Evolutionary conservation across 2,888 invertebrate genomes (phyloP).

Genomic region (Scotopteryx bipunctaria): DNA sequence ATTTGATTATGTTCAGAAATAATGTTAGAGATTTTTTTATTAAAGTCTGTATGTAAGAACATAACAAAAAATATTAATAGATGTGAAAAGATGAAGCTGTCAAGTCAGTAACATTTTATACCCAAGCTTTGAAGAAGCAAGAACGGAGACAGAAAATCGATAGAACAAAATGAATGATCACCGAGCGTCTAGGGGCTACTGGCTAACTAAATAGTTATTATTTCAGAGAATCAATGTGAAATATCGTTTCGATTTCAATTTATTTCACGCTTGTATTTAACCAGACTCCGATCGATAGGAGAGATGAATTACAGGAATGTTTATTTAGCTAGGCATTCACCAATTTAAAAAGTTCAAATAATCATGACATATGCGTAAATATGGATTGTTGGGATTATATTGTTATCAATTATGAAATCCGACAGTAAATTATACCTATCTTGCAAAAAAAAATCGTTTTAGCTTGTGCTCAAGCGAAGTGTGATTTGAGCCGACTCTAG

Average conservation of each 20-base stretch:
- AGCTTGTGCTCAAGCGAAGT: conserved; percentile 2
- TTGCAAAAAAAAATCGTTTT: too few species aligned
- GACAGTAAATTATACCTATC: conserved; percentile 1
- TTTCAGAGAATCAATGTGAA: conserved; percentile 29
- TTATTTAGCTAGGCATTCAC: conserved; percentile 16
- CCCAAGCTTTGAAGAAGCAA: too few species aligned
- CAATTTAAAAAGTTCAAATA: conserved; percentile 16
- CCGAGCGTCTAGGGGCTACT: conserved; percentile 16
- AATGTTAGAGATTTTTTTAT: background rate
- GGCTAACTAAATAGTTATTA: conserved; percentile 27
- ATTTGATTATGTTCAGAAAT: background rate
- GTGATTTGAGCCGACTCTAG: conserved; percentile 14
- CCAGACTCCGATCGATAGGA: conserved; percentile 24
- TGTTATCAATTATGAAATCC: background rate
- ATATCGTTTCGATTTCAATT: conserved; percentile 29
- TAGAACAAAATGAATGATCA: conserved; percentile 19
- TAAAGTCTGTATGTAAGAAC: too few species aligned
- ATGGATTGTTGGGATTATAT: conserved; percentile 5
- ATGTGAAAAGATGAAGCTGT: too few species aligned
- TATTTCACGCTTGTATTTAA: conserved; percentile 27
- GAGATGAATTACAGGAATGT: conserved; percentile 12
- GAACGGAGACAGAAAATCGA: conserved; percentile 16
- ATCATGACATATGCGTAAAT: conserved; percentile 3
- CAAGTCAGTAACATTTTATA: too few species aligned
- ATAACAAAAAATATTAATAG: too few species aligned